Evolutionary conservation across 2,113 vertebrate species (phyloP).

Genomic region (Gallinago paraguaiae): DNA sequence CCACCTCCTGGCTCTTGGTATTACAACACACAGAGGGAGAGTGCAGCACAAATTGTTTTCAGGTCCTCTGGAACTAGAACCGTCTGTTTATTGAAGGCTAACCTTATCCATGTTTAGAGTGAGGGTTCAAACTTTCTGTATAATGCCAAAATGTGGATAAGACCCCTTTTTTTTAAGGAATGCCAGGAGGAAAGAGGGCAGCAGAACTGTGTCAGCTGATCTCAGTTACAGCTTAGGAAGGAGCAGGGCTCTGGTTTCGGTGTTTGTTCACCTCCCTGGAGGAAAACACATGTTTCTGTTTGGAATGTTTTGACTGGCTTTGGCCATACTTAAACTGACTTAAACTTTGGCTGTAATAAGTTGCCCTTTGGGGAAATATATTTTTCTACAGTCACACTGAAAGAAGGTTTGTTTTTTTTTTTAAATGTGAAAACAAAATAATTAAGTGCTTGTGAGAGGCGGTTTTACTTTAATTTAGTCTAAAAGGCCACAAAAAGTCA

Average conservation of each 20-base stretch:
- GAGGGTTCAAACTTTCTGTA: background rate
- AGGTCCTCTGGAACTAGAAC: background rate
- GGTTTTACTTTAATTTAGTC: background rate
- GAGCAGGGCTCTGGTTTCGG: background rate
- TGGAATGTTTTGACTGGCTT: background rate
- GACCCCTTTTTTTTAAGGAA: background rate
- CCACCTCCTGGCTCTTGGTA: slow-evolving; percentile 32
- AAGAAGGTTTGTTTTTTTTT: background rate
- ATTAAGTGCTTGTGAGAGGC: background rate
- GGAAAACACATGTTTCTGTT: background rate
- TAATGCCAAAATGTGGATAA: background rate
- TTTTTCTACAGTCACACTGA: background rate
- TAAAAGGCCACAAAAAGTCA: background rate
- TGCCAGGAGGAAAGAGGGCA: background rate
- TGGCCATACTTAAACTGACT: background rate
- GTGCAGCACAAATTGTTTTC: background rate
- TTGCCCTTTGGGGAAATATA: background rate
- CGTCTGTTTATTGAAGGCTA: background rate
- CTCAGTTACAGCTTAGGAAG: background rate
- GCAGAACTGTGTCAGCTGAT: background rate
- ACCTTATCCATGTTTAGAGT: background rate
- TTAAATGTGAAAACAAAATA: background rate
- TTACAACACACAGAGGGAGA: background rate
- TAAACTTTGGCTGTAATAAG: background rate
- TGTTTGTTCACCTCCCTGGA: background rate